These are phyloP conservation scores for Siniperca scherzeri DNA, from an alignment of 2,797 vertebrate species.

Conservation along the genomic window DNA sequence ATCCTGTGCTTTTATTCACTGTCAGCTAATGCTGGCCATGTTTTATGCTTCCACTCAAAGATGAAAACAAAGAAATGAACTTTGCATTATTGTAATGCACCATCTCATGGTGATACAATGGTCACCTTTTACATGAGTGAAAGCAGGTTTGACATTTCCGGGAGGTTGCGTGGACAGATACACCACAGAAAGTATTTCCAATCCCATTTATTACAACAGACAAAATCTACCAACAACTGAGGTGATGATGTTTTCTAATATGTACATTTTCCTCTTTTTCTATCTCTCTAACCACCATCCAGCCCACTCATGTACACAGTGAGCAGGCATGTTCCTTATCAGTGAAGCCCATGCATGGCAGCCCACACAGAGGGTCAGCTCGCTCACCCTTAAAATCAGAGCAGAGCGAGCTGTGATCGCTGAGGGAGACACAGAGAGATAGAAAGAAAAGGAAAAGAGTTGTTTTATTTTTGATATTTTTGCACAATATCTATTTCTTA, in stretches of 20 bases:
- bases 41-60: constrained; percentile 31
- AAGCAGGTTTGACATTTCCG: constrained; percentile 36
- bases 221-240: neutral
- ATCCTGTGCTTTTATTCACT: constrained; percentile 28
- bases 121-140: constrained; percentile 4
- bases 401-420: constrained; percentile 34
- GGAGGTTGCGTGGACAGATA: constrained; percentile 6
- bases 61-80: constrained; percentile 42
- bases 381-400: constrained; percentile 45
- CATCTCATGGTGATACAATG: constrained; percentile 14
- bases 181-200: constrained; percentile 14
- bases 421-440: neutral
- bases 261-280: constrained; percentile 29
- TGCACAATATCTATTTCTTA: neutral
- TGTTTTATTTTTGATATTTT: constrained; percentile 4
- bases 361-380: constrained; percentile 69
- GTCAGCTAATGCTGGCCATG: constrained; percentile 20
- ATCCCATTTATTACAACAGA: constrained; percentile 11
- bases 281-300: constrained; percentile 36
- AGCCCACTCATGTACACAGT: constrained; percentile 51
- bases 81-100: constrained; percentile 11
- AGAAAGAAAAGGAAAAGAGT: neutral
- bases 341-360: constrained; percentile 45
- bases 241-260: constrained; percentile 9
- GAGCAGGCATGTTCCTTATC: constrained; percentile 48